A percentile compares a stretch with the other conserved stretches of the same genome.
These are phyloP conservation scores for Netelia fuscicornis DNA, from an alignment of 2,888 invertebrate genomes.

Conservation along the genomic window DNA sequence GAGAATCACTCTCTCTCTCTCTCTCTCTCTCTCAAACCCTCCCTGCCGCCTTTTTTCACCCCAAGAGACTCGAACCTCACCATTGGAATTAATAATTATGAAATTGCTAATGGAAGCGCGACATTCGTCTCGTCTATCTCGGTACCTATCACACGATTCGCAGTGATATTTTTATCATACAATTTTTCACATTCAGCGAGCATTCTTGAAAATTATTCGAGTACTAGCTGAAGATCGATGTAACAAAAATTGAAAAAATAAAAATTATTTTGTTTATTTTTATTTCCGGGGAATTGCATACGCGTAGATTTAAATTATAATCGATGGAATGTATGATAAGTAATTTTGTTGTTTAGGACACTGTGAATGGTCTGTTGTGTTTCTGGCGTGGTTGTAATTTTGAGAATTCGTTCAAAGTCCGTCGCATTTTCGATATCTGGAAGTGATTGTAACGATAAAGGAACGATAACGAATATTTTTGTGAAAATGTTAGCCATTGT, in stretches of 20 bases:
- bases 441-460: conserved; percentile 19
- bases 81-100: conserved; percentile 79
- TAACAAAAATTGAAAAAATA: not conserved
- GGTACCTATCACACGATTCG: not conserved
- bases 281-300: no score
- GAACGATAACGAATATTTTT: conserved; percentile 14
- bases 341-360: not conserved
- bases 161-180: conserved; percentile 19
- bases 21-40: conserved; percentile 16
- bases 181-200: not conserved
- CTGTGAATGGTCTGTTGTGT: not conserved
- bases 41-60: conserved; percentile 21
- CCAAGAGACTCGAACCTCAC: conserved; percentile 59
- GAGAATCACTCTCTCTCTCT: no score
- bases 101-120: conserved; percentile 81
- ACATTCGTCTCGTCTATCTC: conserved; percentile 11
- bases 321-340: no score
- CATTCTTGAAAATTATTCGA: no score
- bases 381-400: not conserved
- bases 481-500: not conserved
- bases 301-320: no score
- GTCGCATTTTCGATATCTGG: conserved; percentile 1
- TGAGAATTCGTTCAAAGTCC: not conserved
- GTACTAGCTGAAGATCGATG: not conserved
- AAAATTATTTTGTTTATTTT: no score